Evolutionary conservation across 2,888 invertebrate genomes (phyloP).

Genomic region (Thera britannica): DNA sequence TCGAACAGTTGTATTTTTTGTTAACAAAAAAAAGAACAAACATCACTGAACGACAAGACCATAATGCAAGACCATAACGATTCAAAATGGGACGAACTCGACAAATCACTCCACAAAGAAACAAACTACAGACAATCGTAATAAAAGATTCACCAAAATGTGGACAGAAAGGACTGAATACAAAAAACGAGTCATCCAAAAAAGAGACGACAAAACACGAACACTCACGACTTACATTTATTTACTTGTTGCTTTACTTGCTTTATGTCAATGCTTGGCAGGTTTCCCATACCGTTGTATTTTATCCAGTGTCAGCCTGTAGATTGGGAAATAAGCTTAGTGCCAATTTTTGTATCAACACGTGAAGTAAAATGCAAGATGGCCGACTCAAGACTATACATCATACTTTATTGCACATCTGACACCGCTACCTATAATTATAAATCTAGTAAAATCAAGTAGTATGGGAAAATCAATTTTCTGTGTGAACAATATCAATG

Average conservation of each 20-base stretch:
- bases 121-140: neutral
- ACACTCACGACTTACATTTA: conserved; percentile 21
- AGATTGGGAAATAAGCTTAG: conserved; percentile 5
- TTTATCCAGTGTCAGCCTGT: conserved; percentile 21
- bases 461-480: no score
- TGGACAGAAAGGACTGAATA: neutral
- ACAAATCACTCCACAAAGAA: neutral
- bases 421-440: no score
- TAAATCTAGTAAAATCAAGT: no score
- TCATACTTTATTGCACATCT: no score
- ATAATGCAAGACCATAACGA: neutral
- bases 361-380: neutral
- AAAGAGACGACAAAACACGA: conserved; percentile 8
- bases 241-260: conserved; percentile 25
- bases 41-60: neutral
- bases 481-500: no score
- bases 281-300: conserved; percentile 29
- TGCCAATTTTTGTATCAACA: neutral
- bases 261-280: conserved; percentile 22
- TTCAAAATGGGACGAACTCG: neutral
- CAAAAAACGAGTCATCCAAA: conserved; percentile 2
- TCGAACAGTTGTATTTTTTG: neutral
- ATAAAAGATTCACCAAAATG: neutral
- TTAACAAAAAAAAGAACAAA: neutral
- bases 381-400: no score